Base-by-base conservation (phyloP, 2,113 vertebrate genomes). In the Poeciliopsis retropinna region DNA sequence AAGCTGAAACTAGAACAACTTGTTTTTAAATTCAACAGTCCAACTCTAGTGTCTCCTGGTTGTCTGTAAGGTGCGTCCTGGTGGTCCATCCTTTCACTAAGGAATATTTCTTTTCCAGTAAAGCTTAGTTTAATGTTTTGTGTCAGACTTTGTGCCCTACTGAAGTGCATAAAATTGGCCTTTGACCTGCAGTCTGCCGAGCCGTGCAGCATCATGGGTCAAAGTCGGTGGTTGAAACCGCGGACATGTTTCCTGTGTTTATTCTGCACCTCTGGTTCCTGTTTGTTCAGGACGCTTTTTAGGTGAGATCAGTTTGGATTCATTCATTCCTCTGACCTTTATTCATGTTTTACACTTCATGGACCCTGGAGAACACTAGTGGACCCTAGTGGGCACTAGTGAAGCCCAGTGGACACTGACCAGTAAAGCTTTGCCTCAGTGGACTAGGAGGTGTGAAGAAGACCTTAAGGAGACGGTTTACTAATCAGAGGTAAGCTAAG, bases 201-300 rank as follows among this genome's bases (percentile, higher is more conserved):
- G 31, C 2, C 0, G 11, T 57, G 8, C 25, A 57, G 31, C 19
- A 6, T 44, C n/a, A 14, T 4, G 7, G 29, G 30, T 2, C 17
- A 11, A 67, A 73, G 68, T 67, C 64, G 13, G 57, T 29, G 8
- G 37, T 81, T 76, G 62, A 76, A 54, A 71, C 81, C 60, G 61
- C 47, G 70, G 12, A 70, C 80, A 81, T 68, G 57, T 51, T 76
- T 78, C 11, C 34, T 60, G 76, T 88, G 75, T 87, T 89, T 91
- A 84, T 31, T 70, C 78, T 69, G 82, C 72, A 10, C 81, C 79
- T 83, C 66, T 29, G 72, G 34, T 80, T 80, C 79, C 60, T 78
- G 83, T 83, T 75, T 73, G 31, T 67, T 85, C 30, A 25, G 29
- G 22, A 25, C 39, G 12, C 1, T 44, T 75, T 73, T 77, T 5